phyloP scores from a whole-genome alignment of 2,888 invertebrate species.

The Ophraella communa region DNA sequence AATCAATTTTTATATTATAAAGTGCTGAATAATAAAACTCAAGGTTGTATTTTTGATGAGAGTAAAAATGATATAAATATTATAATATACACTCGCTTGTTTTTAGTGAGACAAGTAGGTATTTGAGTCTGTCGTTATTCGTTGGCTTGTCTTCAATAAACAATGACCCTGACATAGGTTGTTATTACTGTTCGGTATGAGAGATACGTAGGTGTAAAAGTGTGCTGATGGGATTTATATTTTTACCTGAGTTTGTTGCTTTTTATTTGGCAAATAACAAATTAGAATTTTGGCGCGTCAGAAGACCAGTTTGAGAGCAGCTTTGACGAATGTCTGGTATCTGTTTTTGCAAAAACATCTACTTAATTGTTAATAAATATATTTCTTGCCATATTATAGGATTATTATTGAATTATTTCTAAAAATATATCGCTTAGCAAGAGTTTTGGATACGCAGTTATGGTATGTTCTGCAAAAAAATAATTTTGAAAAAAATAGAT shows the following conservation, averaged over 20 bases:
- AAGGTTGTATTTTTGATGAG: conserved; percentile 15
- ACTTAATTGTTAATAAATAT: too few species aligned
- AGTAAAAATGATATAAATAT: too few species aligned
- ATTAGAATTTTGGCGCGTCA: neutral
- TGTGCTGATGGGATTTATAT: neutral
- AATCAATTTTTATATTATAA: conserved; percentile 13
- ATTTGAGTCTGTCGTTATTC: neutral
- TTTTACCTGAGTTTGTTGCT: neutral
- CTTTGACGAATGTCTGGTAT: neutral
- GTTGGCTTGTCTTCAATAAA: neutral
- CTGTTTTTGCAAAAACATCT: too few species aligned
- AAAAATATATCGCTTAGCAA: too few species aligned
- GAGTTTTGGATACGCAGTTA: too few species aligned
- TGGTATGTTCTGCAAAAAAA: too few species aligned
- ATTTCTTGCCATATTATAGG: too few species aligned
- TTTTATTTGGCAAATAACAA: neutral
- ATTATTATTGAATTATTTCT: too few species aligned
- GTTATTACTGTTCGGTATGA: neutral
- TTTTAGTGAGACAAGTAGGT: neutral
- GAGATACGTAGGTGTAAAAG: conserved; percentile 4
- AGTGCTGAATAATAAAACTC: conserved; percentile 21
- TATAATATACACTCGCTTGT: neutral
- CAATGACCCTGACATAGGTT: conserved; percentile 6
- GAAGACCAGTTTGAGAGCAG: neutral
- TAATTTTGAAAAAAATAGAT: too few species aligned